A percentile compares a stretch with the other conserved stretches of the same genome.
Evolutionary conservation across 2,113 vertebrate species (phyloP).

Genomic region (Mustelus asterias): DNA sequence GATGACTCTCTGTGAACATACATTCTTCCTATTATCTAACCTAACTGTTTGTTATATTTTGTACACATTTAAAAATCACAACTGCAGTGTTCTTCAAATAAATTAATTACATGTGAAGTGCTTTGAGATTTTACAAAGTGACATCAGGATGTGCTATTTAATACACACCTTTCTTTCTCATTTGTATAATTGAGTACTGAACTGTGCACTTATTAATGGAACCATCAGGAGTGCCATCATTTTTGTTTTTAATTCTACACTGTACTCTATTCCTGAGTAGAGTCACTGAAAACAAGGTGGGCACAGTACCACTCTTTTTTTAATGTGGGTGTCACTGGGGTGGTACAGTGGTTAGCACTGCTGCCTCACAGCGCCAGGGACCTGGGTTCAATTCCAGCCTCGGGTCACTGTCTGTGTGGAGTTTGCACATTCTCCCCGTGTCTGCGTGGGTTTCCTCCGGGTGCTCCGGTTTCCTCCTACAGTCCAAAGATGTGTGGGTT

Average conservation of each 20-base stretch:
- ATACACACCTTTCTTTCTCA: not conserved
- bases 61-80: not conserved
- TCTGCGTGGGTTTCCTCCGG: too few relatives aligned
- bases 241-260: not conserved
- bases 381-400: too few relatives aligned
- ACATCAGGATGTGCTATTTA: not conserved
- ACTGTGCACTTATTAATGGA: not conserved
- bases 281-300: not conserved
- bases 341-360: too few relatives aligned
- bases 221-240: not conserved
- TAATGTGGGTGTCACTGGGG: too few relatives aligned
- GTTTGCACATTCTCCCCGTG: too few relatives aligned
- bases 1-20: too few relatives aligned
- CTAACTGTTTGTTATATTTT: too few relatives aligned
- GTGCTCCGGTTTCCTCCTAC: too few relatives aligned
- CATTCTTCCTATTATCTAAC: too few relatives aligned
- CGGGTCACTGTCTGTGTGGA: too few relatives aligned
- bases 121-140: not conserved
- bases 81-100: not conserved
- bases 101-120: not conserved
- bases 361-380: too few relatives aligned
- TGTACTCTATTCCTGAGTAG: not conserved
- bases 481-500: too few relatives aligned
- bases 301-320: not conserved
- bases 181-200: not conserved